Evolutionary conservation across 1,140 invertebrate species (phyloP), one percentile per base, ranked within the genome.

Genomic region (Campodea augens): DNA sequence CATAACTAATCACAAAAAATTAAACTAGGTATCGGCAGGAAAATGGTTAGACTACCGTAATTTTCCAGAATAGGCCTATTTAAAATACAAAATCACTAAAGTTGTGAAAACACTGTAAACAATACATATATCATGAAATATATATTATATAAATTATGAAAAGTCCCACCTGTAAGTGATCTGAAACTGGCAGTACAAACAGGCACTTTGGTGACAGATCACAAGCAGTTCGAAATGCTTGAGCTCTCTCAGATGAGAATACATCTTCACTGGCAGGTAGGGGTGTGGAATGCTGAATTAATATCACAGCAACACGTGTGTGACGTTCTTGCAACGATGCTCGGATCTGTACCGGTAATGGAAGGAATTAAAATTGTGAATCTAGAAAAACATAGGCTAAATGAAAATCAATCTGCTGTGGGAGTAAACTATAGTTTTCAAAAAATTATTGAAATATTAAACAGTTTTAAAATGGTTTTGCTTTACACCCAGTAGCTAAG

Each of bases 131-230:
- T n/a, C n/a, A n/a, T n/a, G n/a, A n/a, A n/a, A n/a, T n/a, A n/a
- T n/a, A n/a, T n/a, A n/a, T n/a, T n/a, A n/a, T n/a, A n/a, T n/a
- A n/a, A n/a, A n/a, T n/a, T n/a, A n/a, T n/a, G n/a, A n/a, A n/a
- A n/a, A n/a, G n/a, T n/a, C n/a, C n/a, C n/a, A 85, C 81, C 61
- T 81, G 67, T 42, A 93, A 67, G 63, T 95, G 86, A 60, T 95
- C 88, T 32, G 78, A 81, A 41, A 86, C 77, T 12, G 90, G 88
- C 18, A 88, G 66, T 36, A 97, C 80, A 65, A 92, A 97, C 19
- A 98, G 66, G 46, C 81, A 80, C 66, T 95, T 96, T 1, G 84
- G 75, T 48, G 81, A 81, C 48, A 98, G 73, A 54, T 92, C 89
- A 64, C 91, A 96, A 20, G 83, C 78, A 29, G 75, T 73, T 58